phyloP scores from a whole-genome alignment of 2,113 vertebrate species.

The Chaetodon auriga region DNA sequence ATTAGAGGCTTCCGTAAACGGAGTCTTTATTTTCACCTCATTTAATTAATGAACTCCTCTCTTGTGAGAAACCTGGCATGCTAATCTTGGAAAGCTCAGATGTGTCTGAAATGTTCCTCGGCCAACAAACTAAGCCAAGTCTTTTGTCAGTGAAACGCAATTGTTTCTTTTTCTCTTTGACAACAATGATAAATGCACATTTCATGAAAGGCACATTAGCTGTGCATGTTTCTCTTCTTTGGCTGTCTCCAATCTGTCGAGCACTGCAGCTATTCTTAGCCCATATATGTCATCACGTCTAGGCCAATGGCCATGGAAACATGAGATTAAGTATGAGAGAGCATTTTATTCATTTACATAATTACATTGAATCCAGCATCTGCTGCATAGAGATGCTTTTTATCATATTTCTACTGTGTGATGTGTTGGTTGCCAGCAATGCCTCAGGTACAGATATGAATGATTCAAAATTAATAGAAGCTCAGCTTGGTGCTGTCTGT shows the following conservation, averaged over 20 bases:
- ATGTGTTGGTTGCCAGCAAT: constrained; percentile 12
- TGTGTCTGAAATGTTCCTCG: constrained; percentile 13
- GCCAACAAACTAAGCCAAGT: constrained; percentile 9
- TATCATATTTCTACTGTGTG: constrained; percentile 6
- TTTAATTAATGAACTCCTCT: constrained; percentile 55
- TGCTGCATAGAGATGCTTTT: constrained; percentile 33
- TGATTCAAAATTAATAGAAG: not conserved
- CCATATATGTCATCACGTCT: not conserved
- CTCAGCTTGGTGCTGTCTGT: constrained; percentile 7
- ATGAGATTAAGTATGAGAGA: constrained; percentile 32
- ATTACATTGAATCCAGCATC: constrained; percentile 59
- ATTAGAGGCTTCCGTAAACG: constrained; percentile 46
- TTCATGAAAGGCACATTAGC: not conserved
- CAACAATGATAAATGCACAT: constrained; percentile 15
- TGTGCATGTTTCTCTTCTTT: not conserved
- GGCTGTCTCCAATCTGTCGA: not conserved
- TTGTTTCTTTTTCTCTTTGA: constrained; percentile 23
- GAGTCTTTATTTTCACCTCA: constrained; percentile 44
- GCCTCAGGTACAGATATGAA: constrained; percentile 19
- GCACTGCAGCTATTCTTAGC: constrained; percentile 20
- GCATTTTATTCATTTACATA: constrained; percentile 54
- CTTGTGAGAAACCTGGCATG: constrained; percentile 43
- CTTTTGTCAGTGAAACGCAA: constrained; percentile 28
- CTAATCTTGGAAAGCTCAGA: constrained; percentile 23
- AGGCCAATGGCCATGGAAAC: constrained; percentile 27